A percentile compares a stretch with the other conserved stretches of the same genome.
Evolutionary conservation across 2,888 invertebrate genomes (phyloP).

Genomic region (Callimorpha dominula): DNA sequence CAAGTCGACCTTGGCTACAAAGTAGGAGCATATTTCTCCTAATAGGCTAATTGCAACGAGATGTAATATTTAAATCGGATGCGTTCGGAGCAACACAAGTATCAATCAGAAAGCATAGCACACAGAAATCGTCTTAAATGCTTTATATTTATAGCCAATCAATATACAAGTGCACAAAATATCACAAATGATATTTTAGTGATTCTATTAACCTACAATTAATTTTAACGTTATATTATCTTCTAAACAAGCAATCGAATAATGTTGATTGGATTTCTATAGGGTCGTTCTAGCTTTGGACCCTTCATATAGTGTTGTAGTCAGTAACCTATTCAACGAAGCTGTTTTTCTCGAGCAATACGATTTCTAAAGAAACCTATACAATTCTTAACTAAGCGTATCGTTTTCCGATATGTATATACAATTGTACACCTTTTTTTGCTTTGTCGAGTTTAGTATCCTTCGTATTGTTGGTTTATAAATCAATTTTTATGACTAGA

Average conservation of each 20-base stretch:
- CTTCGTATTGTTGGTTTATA: background rate
- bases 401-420: background rate
- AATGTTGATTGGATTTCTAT: conserved; percentile 34
- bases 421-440: background rate
- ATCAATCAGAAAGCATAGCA: too few relatives aligned
- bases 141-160: too few relatives aligned
- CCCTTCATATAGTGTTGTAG: background rate
- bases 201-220: background rate
- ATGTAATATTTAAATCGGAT: too few relatives aligned
- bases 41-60: too few relatives aligned
- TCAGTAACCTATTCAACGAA: background rate
- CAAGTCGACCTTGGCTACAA: too few relatives aligned
- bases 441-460: background rate
- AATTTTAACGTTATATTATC: background rate
- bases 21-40: too few relatives aligned
- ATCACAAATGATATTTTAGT: background rate
- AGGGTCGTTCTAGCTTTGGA: conserved; percentile 6
- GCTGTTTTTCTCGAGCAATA: background rate
- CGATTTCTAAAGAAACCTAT: background rate
- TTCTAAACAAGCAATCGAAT: conserved; percentile 13
- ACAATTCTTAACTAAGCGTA: background rate
- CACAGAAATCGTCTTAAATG: too few relatives aligned
- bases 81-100: too few relatives aligned
- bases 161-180: background rate
- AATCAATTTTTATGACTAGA: background rate